phyloP scores from a whole-genome alignment of 1,140 invertebrate genomes.

The Pogonomyrmex barbatus region DNA sequence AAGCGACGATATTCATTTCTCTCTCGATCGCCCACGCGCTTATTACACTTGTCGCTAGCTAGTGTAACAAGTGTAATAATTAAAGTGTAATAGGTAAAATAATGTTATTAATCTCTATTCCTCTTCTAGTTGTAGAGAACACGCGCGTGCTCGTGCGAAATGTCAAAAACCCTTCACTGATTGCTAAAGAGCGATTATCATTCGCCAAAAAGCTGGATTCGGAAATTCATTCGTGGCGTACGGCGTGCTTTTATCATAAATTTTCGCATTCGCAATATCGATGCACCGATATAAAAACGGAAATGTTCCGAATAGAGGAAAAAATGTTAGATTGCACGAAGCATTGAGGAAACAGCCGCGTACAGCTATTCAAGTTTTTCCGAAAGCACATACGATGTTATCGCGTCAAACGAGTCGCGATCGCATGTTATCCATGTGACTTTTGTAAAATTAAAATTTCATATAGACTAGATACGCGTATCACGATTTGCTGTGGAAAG shows the following conservation, averaged over 20 bases:
- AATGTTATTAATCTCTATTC: constrained; percentile 6
- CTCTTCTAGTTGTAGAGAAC: constrained; percentile 14
- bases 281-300: neutral
- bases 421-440: neutral
- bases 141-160: neutral
- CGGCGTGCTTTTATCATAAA: constrained; percentile 20
- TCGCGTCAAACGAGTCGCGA: neutral
- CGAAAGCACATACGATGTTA: neutral
- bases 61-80: no score
- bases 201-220: neutral
- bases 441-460: neutral
- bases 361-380: neutral
- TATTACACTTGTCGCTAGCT: neutral
- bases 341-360: neutral
- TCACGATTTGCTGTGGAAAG: neutral
- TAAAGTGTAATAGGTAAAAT: no score
- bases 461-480: neutral
- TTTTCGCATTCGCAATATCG: constrained; percentile 10
- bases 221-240: constrained; percentile 42
- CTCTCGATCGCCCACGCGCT: neutral
- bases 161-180: constrained; percentile 29
- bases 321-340: neutral
- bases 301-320: neutral
- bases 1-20: constrained; percentile 11
- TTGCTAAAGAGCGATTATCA: constrained; percentile 46